Base-by-base conservation (phyloP, 1,140 invertebrate genomes). In the Drosophila melanica region DNA sequence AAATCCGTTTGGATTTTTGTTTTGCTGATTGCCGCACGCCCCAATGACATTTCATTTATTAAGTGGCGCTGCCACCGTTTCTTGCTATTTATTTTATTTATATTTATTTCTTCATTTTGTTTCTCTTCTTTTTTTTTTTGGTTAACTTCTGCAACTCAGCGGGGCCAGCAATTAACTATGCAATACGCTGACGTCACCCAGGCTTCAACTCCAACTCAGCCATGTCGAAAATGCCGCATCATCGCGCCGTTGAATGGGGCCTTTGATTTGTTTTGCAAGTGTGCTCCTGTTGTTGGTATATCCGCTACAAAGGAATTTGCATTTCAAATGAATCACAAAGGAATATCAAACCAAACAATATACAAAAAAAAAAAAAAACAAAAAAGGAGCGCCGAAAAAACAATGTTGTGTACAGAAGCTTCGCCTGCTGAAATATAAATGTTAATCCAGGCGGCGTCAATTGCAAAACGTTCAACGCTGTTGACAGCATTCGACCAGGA, bases 21-120 rank as follows among this genome's bases (percentile, higher is more conserved):
- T 72, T 79, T 73, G 59, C 63, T 89, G 84, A 89, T 87, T 79
- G 80, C 79, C 84, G 62, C 84, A 89, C 75, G 79, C 84, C 79
- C 89, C 77, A 89, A 89, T 89, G 84, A 89, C 84, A 89, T 84
- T 89, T 84, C 84, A 89, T 89, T 89, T 89, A 89, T 89, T 89
- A 89, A 89, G 80, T 89, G 84, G 44, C 76, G 69, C 45, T 37
- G 33, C 33, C 42, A 53, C 35, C 39, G 35, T 37, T 66, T 41
- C 23, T 48, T 59, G 51, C 59, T 35, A 35, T 35, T 50, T 23
- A 27, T 59, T 50, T 35, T 14, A 45, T 5, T 58, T 42, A 41
- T 30, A 10, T 16, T 58, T 60, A 42, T 45, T n/a, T 41, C 9
- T 16, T 12, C 2, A 5, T 6, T 53, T 50, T 16, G 11, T 48